phyloP scores from a whole-genome alignment of 2,113 vertebrate genomes.

The Cardinalis cardinalis region DNA sequence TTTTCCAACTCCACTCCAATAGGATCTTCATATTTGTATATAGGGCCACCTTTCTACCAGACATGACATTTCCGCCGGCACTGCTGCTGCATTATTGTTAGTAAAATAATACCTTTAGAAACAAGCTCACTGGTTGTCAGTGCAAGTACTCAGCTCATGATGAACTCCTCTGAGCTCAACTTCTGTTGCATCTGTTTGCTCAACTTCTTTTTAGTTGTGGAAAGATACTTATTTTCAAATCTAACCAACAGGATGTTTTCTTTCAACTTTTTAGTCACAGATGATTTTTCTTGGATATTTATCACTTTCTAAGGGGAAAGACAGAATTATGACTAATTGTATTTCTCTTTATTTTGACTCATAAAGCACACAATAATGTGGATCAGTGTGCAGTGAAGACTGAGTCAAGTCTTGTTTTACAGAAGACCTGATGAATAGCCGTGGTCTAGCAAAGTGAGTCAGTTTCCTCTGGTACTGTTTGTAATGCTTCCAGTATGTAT shows the following conservation, averaged over 20 bases:
- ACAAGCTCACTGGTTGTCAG: background rate
- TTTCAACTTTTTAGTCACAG: background rate
- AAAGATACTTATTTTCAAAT: conserved; percentile 1
- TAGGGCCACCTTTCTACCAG: background rate
- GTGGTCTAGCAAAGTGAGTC: background rate
- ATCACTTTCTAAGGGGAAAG: background rate
- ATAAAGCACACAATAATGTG: background rate
- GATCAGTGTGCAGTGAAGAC: background rate
- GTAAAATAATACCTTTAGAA: background rate
- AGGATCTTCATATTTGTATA: background rate
- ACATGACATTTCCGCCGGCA: background rate
- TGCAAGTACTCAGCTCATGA: background rate
- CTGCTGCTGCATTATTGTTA: background rate
- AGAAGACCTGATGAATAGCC: background rate
- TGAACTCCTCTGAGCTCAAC: background rate
- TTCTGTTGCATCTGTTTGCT: background rate
- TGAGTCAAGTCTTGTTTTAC: background rate
- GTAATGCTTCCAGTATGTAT: background rate
- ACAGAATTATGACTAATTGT: background rate
- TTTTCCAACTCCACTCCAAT: background rate
- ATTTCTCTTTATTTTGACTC: background rate
- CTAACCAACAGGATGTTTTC: background rate
- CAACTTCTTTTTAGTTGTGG: background rate
- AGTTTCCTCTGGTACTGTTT: background rate
- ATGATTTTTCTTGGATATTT: background rate